Percentiles rank a stretch among this genome's conserved stretches.
Conservation (phyloP, 1,140 invertebrate genomes). For the Solen grandis region DNA sequence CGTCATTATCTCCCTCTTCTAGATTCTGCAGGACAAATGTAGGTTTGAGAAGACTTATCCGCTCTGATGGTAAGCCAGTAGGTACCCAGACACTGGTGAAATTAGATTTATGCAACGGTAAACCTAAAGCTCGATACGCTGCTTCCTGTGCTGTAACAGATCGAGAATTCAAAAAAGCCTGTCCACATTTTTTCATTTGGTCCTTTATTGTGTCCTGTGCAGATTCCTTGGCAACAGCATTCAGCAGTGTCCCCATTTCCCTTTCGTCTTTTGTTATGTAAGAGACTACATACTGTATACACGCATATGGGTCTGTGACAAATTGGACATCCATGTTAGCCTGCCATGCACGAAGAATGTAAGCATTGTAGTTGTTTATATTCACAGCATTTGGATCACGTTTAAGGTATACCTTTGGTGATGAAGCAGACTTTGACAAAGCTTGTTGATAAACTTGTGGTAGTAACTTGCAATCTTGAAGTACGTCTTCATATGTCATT, state of each 20-base stretch:
- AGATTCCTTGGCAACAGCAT: background rate
- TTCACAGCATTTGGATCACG: background rate
- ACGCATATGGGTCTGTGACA: background rate
- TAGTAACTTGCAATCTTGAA: background rate
- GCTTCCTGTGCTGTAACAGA: background rate
- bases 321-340: background rate
- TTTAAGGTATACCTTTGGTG: background rate
- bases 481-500: background rate
- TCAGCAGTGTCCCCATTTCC: background rate
- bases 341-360: slow-evolving; percentile 4
- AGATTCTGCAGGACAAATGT: background rate
- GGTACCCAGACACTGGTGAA: background rate
- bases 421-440: background rate
- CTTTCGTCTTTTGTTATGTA: slow-evolving; percentile 3
- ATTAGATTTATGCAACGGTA: background rate
- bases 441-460: background rate
- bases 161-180: background rate
- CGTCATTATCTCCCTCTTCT: background rate
- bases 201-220: background rate
- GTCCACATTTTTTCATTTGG: background rate
- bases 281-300: background rate
- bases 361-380: background rate
- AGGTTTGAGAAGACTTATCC: background rate
- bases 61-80: background rate
- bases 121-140: background rate